Percentiles rank a stretch among this genome's conserved stretches.
These are phyloP conservation scores for Mungos mungo DNA, from an alignment of 2,113 vertebrate species.

Conservation along the genomic window DNA sequence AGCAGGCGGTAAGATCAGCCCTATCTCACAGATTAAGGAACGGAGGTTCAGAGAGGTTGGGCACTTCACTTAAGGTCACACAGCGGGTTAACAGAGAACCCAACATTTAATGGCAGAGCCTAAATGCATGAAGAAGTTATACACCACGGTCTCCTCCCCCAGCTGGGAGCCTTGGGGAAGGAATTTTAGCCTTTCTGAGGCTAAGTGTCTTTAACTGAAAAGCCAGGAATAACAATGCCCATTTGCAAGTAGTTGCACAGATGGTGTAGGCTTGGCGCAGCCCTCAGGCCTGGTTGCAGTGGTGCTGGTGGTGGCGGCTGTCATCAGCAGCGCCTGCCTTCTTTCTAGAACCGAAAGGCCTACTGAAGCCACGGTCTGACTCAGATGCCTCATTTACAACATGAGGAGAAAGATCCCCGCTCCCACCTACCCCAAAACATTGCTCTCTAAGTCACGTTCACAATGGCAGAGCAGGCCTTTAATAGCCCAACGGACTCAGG, in stretches of 20 bases:
- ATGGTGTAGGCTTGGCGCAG: not conserved
- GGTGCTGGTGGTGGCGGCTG: no score
- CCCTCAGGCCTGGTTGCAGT: accelerated
- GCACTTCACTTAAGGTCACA: not conserved
- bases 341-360: not conserved
- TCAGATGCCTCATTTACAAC: not conserved
- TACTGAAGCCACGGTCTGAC: not conserved
- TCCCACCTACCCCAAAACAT: not conserved
- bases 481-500: not conserved
- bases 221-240: not conserved
- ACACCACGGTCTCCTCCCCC: not conserved
- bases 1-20: not conserved
- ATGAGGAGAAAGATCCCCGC: not conserved
- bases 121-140: not conserved
- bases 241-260: not conserved
- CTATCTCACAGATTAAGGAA: not conserved
- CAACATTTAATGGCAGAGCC: not conserved
- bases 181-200: not conserved
- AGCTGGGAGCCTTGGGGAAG: not conserved
- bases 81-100: not conserved
- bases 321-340: not conserved
- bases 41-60: not conserved
- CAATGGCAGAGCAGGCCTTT: not conserved
- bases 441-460: not conserved
- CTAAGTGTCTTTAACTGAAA: not conserved